Evolutionary conservation across 1,140 invertebrate species (phyloP), one percentile per base, ranked within the genome.

Genomic region (Listronotus bonariensis): DNA sequence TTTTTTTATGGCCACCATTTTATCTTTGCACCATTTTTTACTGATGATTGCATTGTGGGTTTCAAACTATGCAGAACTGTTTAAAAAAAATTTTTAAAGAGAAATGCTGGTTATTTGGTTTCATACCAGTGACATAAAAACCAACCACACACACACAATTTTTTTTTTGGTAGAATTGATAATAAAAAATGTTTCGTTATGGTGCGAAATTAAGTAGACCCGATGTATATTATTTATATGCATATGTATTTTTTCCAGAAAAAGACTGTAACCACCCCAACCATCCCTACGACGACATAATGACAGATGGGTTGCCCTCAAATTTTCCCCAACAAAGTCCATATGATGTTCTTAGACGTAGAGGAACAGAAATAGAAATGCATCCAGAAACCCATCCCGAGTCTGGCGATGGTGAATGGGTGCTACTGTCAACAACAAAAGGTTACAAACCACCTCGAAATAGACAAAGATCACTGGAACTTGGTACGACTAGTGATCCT

Each of bases 371-470:
- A 40, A 59, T 70, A 6, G 72, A 74, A 20, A 65, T 74, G 18
- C 79, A 81, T 71, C 80, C 82, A 0, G 73, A 79, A 12, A 80
- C 80, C 4, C 82, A 88, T 72, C 87, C 88, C 2, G 80, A 81
- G 0, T 82, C 82, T 64, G 86, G 87, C 1, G 86, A 90, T 59
- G 89, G 89, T 0, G 85, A 89, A 58, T 92, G 89, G 89, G 84
- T 92, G 2, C 78, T 92, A 0, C 73, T 92, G 6, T 90, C 89
- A 0, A 89, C 88, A 1, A 91, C 89, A 9, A 88, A 89, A 77
- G 89, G 89, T 9, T 91, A 90, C 78, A 83, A 76, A 72, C 68
- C 70, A 76, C 71, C 81, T 63, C 84, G 78, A 56, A 73, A 7
- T 15, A 77, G 79, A 10, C 80, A 82, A 74, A 65, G 80, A 61